Evolutionary conservation across 2,113 vertebrate genomes (phyloP).

Genomic region (Mus musculus): DNA sequence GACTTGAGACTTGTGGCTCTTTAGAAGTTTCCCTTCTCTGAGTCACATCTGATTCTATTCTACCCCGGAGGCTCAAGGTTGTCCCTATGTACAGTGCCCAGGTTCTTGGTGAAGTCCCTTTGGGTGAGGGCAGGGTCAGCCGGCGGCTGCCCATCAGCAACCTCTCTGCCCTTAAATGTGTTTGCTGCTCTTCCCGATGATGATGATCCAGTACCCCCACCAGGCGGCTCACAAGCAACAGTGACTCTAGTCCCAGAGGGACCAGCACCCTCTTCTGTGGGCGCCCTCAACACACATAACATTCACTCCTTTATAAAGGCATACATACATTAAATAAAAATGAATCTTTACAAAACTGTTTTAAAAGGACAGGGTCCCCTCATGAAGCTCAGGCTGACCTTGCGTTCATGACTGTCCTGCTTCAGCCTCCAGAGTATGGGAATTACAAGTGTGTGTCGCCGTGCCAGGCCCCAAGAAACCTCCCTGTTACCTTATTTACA

Average conservation of each 20-base stretch:
- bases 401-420: background rate
- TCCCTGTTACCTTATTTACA: background rate
- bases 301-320: background rate
- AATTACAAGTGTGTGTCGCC: background rate
- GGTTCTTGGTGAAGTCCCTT: background rate
- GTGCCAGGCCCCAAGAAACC: background rate
- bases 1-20: no score
- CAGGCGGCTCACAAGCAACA: background rate
- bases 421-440: background rate
- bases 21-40: background rate
- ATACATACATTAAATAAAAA: background rate
- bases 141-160: background rate
- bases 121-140: no score
- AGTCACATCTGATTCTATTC: rapidly evolving
- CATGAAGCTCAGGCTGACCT: no score
- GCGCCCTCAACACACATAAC: background rate
- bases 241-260: background rate
- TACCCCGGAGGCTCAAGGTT: background rate
- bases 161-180: background rate
- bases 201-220: background rate
- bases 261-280: background rate
- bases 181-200: background rate
- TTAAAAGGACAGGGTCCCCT: background rate
- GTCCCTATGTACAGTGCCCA: no score
- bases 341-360: background rate